Conservation (phyloP, 2,797 vertebrate genomes). For the Enteromius unitaeniatus region DNA sequence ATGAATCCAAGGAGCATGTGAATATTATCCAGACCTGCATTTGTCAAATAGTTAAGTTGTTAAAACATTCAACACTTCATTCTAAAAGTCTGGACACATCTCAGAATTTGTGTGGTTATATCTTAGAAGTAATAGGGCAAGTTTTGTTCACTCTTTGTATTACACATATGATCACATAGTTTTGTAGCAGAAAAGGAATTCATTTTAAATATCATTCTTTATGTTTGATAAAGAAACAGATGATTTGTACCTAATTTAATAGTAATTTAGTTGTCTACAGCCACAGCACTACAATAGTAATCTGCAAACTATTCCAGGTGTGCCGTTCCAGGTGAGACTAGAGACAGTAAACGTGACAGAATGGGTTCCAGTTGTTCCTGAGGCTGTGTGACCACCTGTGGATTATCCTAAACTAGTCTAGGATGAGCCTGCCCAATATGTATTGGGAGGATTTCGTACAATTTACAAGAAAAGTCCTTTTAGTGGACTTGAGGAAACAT, state of each 20-base stretch:
- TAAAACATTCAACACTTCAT: constrained; percentile 52
- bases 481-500: not conserved
- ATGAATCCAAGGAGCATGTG: constrained; percentile 58
- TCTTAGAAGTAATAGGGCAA: constrained; percentile 17
- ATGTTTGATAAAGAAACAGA: not conserved
- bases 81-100: constrained; percentile 45
- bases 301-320: not conserved
- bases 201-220: not conserved
- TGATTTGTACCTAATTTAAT: not conserved
- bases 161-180: not conserved
- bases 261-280: constrained; percentile 23
- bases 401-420: not conserved
- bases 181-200: not conserved
- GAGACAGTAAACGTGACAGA: not conserved
- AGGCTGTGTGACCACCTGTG: not conserved
- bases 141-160: constrained; percentile 21
- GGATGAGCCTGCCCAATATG: not conserved
- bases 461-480: not conserved
- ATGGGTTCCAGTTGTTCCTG: not conserved
- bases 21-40: constrained; percentile 61
- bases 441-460: not conserved
- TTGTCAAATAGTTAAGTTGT: constrained; percentile 58
- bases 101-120: not conserved
- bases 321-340: not conserved
- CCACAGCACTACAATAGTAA: not conserved